A percentile compares a stretch with the other conserved stretches of the same genome.
Conservation (phyloP, 2,888 invertebrate genomes). For the Diabrotica balteata region DNA sequence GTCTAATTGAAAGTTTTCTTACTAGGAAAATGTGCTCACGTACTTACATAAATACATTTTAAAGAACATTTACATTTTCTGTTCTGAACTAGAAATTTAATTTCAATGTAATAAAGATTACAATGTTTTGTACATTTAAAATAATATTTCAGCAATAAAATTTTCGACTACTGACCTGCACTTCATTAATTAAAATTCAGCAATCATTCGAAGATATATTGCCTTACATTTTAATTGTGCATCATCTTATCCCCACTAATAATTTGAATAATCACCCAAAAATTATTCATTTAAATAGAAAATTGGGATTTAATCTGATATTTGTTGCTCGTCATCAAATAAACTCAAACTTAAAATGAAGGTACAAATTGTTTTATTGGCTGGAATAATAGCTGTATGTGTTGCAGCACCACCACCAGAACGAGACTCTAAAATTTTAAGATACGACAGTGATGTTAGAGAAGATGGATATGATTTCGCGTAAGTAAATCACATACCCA, state of each 20-base stretch:
- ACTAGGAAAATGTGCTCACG: too few relatives aligned
- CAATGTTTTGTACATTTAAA: too few relatives aligned
- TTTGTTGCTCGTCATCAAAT: too few relatives aligned
- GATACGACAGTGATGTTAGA: conserved; percentile 19
- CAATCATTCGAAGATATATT: not conserved
- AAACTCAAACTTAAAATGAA: conserved; percentile 7
- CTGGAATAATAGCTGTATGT: conserved; percentile 13
- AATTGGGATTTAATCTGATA: not conserved
- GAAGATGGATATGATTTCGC: conserved; percentile 18
- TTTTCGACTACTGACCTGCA: too few relatives aligned
- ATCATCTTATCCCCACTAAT: conserved; percentile 10
- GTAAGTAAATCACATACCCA: conserved; percentile 2
- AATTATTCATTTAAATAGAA: conserved; percentile 18
- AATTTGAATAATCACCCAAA: not conserved
- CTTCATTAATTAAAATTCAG: too few relatives aligned
- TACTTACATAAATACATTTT: too few relatives aligned
- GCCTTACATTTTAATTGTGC: not conserved
- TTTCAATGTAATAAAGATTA: too few relatives aligned
- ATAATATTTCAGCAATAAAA: too few relatives aligned
- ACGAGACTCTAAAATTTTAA: conserved; percentile 16
- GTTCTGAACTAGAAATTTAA: too few relatives aligned
- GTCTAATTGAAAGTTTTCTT: too few relatives aligned
- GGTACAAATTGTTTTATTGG: conserved; percentile 12
- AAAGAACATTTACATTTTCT: too few relatives aligned
- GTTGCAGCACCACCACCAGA: conserved; percentile 1